Evolutionary conservation across 2,113 vertebrate genomes (phyloP).

Genomic region (Physeter macrocephalus): DNA sequence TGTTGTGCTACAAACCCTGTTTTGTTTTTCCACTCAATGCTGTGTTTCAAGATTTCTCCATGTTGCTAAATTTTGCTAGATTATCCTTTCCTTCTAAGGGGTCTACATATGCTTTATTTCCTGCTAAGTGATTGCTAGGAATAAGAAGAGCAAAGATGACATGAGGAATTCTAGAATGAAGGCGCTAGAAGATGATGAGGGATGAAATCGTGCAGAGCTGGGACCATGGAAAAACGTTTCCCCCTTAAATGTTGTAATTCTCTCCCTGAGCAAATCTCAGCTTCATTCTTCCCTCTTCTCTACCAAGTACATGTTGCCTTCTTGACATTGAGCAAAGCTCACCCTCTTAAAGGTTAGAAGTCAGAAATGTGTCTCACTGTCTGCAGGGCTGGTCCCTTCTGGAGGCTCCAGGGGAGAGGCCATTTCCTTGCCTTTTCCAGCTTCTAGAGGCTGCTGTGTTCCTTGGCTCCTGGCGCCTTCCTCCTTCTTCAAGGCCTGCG

Average conservation of each 20-base stretch:
- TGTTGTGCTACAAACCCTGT: too few species aligned
- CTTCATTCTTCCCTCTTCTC: neutral
- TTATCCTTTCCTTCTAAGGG: neutral
- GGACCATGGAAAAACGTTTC: rapidly evolving
- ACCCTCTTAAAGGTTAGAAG: neutral
- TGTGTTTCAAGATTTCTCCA: neutral
- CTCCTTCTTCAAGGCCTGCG: neutral
- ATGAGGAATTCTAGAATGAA: neutral
- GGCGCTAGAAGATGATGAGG: too few species aligned
- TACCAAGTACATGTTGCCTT: neutral
- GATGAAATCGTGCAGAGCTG: neutral
- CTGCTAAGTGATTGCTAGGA: neutral
- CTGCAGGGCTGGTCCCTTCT: neutral
- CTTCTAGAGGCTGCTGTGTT: neutral
- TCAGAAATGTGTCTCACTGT: neutral
- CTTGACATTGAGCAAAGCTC: neutral
- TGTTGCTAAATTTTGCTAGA: neutral
- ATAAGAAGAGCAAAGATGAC: neutral
- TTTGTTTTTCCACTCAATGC: neutral
- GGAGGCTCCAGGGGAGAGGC: neutral
- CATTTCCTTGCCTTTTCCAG: neutral
- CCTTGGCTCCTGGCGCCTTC: rapidly evolving
- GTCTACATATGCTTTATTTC: neutral
- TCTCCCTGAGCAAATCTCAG: neutral
- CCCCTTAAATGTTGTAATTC: neutral